Conservation (phyloP, 2,113 vertebrate species). For the Odocoileus hemionus region DNA sequence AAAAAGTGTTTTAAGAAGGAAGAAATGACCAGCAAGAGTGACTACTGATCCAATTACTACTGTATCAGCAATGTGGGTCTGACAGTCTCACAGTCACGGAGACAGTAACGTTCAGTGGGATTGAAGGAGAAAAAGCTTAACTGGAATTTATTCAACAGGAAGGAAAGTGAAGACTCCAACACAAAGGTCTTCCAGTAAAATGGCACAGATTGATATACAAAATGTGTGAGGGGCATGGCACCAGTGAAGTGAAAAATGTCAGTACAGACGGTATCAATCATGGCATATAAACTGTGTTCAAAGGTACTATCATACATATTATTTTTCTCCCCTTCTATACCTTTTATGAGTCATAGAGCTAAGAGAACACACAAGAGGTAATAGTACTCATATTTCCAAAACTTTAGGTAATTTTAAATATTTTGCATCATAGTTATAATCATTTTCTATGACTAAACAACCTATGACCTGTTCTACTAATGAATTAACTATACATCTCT, state of each 20-base stretch:
- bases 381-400: neutral
- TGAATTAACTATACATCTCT: neutral
- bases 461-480: neutral
- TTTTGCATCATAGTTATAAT: neutral
- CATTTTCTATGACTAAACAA: neutral
- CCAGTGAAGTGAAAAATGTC: neutral
- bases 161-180: neutral
- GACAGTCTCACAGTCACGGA: neutral
- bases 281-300: neutral
- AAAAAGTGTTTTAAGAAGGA: neutral
- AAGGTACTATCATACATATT: neutral
- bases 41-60: neutral
- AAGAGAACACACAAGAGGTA: neutral
- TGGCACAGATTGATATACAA: neutral
- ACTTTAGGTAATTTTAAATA: neutral
- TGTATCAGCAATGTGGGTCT: accelerated
- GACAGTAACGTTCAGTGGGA: neutral
- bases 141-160: neutral
- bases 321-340: neutral
- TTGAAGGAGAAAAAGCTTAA: neutral
- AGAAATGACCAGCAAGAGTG: neutral
- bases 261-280: neutral
- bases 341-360: neutral
- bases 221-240: neutral
- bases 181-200: neutral